phyloP scores from a whole-genome alignment of 2,797 vertebrate genomes.

The Malurus leucopterus region DNA sequence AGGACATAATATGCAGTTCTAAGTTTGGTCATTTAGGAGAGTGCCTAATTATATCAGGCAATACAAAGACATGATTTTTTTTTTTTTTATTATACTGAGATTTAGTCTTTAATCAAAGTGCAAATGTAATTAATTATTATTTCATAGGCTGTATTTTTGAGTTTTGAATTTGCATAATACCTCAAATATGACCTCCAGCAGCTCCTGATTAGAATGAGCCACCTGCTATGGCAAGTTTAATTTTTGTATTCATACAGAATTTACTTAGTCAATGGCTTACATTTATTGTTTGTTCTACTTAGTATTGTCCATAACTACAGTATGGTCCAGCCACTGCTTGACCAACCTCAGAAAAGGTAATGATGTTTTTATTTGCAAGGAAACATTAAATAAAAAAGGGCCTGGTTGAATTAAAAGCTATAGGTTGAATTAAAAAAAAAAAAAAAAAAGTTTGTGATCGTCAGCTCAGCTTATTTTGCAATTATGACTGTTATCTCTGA shows the following conservation, averaged over 20 bases:
- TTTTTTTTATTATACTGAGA: neutral
- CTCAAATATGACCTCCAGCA: constrained; percentile 11
- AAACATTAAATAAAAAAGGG: neutral
- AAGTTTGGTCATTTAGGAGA: constrained; percentile 32
- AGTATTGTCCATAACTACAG: neutral
- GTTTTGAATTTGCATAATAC: constrained; percentile 23
- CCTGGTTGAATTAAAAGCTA: neutral
- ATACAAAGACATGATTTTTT: neutral
- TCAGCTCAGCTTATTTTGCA: neutral
- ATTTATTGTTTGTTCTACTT: neutral
- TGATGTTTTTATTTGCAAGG: neutral
- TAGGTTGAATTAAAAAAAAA: neutral
- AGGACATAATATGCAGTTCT: constrained; percentile 49
- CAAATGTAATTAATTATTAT: constrained; percentile 43
- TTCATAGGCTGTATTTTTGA: neutral
- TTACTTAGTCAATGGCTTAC: neutral
- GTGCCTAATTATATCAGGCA: constrained; percentile 42
- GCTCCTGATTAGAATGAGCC: neutral
- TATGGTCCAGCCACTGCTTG: neutral
- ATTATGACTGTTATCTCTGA: neutral
- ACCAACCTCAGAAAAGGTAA: neutral
- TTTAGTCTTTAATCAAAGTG: constrained; percentile 36
- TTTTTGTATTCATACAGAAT: neutral
- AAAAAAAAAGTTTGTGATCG: neutral
- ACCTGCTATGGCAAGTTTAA: neutral